Evolutionary conservation across 2,113 vertebrate genomes (phyloP).

Genomic region (Triplophysa rosa): DNA sequence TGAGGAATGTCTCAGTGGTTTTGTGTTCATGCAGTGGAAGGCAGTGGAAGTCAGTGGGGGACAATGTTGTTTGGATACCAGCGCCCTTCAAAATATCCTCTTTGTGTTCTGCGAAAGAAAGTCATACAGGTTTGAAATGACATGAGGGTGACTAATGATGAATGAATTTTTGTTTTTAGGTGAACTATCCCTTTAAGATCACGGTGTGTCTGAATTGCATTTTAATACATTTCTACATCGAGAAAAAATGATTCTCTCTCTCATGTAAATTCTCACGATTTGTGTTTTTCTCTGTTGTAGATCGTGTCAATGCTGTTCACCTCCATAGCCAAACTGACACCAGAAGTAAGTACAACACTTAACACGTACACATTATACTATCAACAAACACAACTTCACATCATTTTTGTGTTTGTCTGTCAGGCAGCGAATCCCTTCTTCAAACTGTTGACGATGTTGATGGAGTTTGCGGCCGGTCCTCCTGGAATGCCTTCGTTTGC

Average conservation of each 20-base stretch:
- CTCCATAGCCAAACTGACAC: slow-evolving; percentile 97
- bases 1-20: too few species aligned
- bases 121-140: too few species aligned
- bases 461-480: slow-evolving; percentile 97
- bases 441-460: slow-evolving; percentile 97
- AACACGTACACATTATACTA: not conserved
- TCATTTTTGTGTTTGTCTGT: slow-evolving; percentile 45
- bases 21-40: too few species aligned
- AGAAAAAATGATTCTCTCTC: not conserved
- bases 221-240: too few species aligned
- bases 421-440: slow-evolving; percentile 99
- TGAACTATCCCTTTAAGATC: too few species aligned
- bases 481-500: slow-evolving; percentile 98
- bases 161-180: too few species aligned
- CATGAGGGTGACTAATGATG: too few species aligned
- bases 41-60: too few species aligned
- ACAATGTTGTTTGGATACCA: too few species aligned
- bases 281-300: slow-evolving; percentile 69
- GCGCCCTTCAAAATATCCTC: too few species aligned
- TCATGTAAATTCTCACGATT: not conserved
- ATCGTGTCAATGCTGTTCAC: slow-evolving; percentile 99
- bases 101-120: too few species aligned
- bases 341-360: slow-evolving; percentile 80
- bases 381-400: too few species aligned
- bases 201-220: not conserved